Evolutionary conservation across 1,140 invertebrate species (phyloP).

Genomic region (Ooceraea biroi): DNA sequence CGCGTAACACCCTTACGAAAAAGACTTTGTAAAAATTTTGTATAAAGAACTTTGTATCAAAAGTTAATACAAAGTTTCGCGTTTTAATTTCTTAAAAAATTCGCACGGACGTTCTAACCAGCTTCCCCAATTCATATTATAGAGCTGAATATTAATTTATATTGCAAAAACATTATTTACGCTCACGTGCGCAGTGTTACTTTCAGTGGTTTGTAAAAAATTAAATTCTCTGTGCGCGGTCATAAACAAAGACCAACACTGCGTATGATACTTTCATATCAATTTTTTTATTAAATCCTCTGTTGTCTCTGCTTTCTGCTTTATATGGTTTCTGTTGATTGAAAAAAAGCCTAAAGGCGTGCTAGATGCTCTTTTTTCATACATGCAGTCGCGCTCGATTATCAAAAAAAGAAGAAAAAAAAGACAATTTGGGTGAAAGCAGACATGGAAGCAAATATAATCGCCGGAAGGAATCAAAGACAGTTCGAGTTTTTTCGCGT

Average conservation of each 20-base stretch:
- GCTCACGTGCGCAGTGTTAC: neutral
- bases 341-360: neutral
- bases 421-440: neutral
- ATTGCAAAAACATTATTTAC: neutral
- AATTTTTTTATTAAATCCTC: neutral
- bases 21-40: conserved; percentile 13
- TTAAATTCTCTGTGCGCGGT: neutral
- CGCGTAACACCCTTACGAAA: conserved; percentile 4
- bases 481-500: neutral
- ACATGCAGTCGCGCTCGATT: neutral
- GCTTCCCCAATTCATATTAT: neutral
- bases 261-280: neutral
- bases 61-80: too few relatives aligned
- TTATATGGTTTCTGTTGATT: neutral
- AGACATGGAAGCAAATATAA: neutral
- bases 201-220: neutral
- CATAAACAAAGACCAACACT: neutral
- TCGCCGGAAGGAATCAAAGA: neutral
- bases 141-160: neutral
- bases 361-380: neutral
- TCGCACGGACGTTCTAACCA: too few relatives aligned
- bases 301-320: neutral
- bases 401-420: neutral
- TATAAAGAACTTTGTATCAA: too few relatives aligned
- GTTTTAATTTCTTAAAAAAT: too few relatives aligned